Evolutionary conservation across 2,888 invertebrate species (phyloP).

Genomic region (Morpho deidamia): DNA sequence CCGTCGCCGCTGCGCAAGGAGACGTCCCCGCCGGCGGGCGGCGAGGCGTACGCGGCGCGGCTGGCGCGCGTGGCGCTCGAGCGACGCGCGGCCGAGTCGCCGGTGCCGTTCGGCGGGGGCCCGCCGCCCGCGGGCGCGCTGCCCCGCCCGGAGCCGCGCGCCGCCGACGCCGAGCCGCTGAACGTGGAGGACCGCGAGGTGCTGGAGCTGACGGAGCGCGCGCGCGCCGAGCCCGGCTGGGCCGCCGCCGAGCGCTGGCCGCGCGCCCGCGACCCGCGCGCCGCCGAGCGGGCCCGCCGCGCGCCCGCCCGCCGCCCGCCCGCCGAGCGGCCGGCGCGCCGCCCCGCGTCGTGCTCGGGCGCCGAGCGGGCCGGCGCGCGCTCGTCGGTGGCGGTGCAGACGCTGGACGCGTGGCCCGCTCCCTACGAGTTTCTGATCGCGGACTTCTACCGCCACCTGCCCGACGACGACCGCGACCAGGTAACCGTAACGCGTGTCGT

Average conservation of each 20-base stretch:
- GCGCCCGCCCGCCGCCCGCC: constrained; percentile 20
- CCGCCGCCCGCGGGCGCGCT: constrained; percentile 48
- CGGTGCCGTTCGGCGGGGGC: constrained; percentile 60
- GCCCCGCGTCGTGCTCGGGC: constrained; percentile 22
- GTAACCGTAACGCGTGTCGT: constrained; percentile 29
- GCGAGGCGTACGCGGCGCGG: constrained; percentile 44
- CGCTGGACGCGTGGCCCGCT: constrained; percentile 83
- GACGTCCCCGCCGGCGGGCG: constrained; percentile 40
- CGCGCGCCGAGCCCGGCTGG: constrained; percentile 26
- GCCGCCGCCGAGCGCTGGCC: constrained; percentile 24
- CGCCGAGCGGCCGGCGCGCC: constrained; percentile 22
- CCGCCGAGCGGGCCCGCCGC: constrained; percentile 16
- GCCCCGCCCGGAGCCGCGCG: constrained; percentile 44
- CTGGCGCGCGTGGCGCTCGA: constrained; percentile 73
- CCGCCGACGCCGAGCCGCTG: constrained; percentile 37
- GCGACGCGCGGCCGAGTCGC: constrained; percentile 58
- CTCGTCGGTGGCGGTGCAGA: constrained; percentile 71
- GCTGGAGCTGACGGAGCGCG: constrained; percentile 65
- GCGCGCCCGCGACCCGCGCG: constrained; percentile 28
- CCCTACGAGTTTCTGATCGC: constrained; percentile 87
- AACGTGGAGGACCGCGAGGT: constrained; percentile 72
- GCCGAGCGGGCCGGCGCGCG: constrained; percentile 20
- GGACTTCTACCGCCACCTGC: constrained; percentile 76
- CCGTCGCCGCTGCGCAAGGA: constrained; percentile 63
- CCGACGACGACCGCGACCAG: constrained; percentile 43